Percentiles rank a stretch among this genome's conserved stretches.
phyloP scores from a whole-genome alignment of 2,113 vertebrate species.

The Aptenodytes patagonicus region DNA sequence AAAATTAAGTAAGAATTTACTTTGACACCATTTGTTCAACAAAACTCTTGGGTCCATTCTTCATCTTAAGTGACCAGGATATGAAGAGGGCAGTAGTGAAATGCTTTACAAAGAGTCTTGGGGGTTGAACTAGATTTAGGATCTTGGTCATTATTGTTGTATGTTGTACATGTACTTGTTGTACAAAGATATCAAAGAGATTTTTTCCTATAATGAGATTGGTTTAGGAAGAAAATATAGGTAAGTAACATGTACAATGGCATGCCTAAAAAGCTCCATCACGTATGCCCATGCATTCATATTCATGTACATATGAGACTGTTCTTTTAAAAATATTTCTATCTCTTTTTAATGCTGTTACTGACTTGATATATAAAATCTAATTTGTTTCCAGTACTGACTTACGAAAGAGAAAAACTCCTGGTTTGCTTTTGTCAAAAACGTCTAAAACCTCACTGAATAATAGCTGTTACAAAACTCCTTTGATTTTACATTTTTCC shows the following conservation, averaged over 20 bases:
- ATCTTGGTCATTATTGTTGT: background rate
- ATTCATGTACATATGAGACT: background rate
- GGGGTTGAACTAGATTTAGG: background rate
- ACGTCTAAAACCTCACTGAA: slow-evolving; percentile 52
- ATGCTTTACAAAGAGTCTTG: background rate
- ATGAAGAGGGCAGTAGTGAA: background rate
- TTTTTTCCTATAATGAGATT: background rate
- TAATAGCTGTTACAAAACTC: slow-evolving; percentile 55
- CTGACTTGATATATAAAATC: background rate
- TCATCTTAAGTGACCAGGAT: background rate
- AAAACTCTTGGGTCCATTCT: background rate
- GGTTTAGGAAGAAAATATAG: background rate
- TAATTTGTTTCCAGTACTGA: slow-evolving; percentile 20
- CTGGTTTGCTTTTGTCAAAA: slow-evolving; percentile 51
- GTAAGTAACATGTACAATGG: background rate
- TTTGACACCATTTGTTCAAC: background rate
- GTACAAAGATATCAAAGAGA: background rate
- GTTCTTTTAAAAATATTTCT: background rate
- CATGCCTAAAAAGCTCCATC: background rate
- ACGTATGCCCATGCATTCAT: rapidly evolving
- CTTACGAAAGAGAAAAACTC: background rate
- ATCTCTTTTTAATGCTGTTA: background rate
- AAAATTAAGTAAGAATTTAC: background rate
- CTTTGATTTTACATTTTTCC: slow-evolving; percentile 67
- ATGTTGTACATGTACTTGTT: background rate